Conservation (phyloP, 2,888 invertebrate species). For the Drosophila rellima region DNA sequence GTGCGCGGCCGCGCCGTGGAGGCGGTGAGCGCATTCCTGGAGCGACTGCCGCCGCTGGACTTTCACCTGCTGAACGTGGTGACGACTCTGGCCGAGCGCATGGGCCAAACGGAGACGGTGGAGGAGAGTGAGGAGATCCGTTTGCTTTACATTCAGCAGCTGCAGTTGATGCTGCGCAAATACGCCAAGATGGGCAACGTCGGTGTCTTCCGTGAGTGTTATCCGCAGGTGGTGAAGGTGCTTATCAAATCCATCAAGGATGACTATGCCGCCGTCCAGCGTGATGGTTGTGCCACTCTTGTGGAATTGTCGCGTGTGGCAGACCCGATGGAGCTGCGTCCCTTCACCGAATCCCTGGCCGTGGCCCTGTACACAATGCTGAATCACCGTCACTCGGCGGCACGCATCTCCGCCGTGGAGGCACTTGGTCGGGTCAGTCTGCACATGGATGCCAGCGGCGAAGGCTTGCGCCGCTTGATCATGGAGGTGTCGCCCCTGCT, state of each 20-base stretch:
- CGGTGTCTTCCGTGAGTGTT: conserved; percentile 74
- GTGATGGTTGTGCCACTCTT: conserved; percentile 91
- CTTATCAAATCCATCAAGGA: conserved; percentile 91
- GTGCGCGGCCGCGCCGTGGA: conserved; percentile 79
- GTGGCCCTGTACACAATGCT: conserved; percentile 91
- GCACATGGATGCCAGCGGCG: conserved; percentile 89
- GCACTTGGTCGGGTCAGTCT: conserved; percentile 89
- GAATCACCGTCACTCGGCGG: conserved; percentile 93
- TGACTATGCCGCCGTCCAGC: conserved; percentile 92
- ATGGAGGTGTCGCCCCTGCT: conserved; percentile 94
- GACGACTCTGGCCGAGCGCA: conserved; percentile 91
- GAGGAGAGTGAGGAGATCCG: conserved; percentile 93
- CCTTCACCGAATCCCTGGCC: conserved; percentile 90
- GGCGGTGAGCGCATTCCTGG: conserved; percentile 77
- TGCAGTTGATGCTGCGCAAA: conserved; percentile 89
- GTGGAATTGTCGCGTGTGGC: conserved; percentile 86
- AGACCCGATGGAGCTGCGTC: conserved; percentile 90
- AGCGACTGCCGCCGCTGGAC: conserved; percentile 88
- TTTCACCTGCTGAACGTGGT: conserved; percentile 91
- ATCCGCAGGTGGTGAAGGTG: conserved; percentile 90
- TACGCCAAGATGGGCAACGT: conserved; percentile 87
- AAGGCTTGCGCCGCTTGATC: conserved; percentile 90
- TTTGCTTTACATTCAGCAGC: conserved; percentile 88
- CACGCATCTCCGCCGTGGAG: conserved; percentile 90
- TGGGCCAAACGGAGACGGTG: conserved; percentile 91